Percentiles rank a stretch among this genome's conserved stretches.
phyloP scores from a whole-genome alignment of 1,140 invertebrate species.

The Euura saliciscinereae region DNA sequence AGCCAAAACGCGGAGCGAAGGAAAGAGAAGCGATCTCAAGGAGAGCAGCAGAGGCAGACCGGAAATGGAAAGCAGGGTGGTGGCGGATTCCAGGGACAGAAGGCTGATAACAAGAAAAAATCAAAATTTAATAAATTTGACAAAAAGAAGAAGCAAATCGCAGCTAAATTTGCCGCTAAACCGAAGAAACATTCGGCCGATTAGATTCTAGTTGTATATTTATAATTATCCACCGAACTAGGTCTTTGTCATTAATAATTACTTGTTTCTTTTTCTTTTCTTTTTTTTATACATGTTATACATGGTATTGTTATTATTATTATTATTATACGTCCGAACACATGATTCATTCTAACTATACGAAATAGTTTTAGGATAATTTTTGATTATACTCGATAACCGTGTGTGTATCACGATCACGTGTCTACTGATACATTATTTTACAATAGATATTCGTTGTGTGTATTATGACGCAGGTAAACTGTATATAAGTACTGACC shows the following conservation, averaged over 20 bases:
- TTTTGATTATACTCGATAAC: too few relatives aligned
- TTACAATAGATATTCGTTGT: not conserved
- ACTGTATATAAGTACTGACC: not conserved
- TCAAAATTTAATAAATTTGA: constrained; percentile 40
- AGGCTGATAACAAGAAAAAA: constrained; percentile 44
- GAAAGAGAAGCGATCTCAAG: constrained; percentile 26
- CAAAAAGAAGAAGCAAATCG: constrained; percentile 47
- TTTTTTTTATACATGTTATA: not conserved
- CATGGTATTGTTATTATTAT: not conserved
- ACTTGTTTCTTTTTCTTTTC: not conserved
- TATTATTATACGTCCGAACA: not conserved
- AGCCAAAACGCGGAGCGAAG: constrained; percentile 15
- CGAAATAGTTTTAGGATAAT: not conserved
- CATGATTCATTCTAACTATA: not conserved
- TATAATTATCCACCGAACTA: not conserved
- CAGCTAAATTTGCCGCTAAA: constrained; percentile 42
- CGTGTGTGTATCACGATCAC: too few relatives aligned
- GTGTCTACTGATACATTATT: not conserved
- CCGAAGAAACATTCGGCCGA: constrained; percentile 30
- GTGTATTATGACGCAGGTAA: not conserved
- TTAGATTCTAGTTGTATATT: not conserved
- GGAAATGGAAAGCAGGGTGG: constrained; percentile 32
- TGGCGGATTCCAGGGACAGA: constrained; percentile 46
- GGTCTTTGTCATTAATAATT: not conserved
- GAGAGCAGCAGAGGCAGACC: constrained; percentile 29